A percentile compares a stretch with the other conserved stretches of the same genome.
These are phyloP conservation scores for Lasioglossum vierecki DNA, from an alignment of 2,888 invertebrate genomes.

Conservation along the genomic window DNA sequence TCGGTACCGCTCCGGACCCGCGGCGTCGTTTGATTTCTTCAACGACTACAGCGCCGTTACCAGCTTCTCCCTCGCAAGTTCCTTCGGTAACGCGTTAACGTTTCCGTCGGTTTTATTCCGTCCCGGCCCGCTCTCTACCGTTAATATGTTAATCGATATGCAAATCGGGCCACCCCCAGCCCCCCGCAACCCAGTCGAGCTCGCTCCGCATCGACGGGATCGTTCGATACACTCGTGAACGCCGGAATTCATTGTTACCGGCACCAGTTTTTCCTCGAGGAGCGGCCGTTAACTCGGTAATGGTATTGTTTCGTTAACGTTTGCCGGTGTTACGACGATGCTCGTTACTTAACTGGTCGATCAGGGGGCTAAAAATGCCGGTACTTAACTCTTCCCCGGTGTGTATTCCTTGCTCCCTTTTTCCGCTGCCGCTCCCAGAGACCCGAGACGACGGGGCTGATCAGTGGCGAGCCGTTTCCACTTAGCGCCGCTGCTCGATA, in stretches of 20 bases:
- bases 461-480: conserved; percentile 3
- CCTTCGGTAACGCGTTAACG: conserved; percentile 23
- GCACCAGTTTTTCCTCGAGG: neutral
- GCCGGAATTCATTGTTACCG: conserved; percentile 19
- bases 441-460: neutral
- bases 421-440: neutral
- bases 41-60: conserved; percentile 51
- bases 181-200: conserved; percentile 7
- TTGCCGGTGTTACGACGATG: conserved; percentile 6
- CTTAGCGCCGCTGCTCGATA: neutral
- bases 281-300: neutral
- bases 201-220: conserved; percentile 14
- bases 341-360: conserved; percentile 14
- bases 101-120: conserved; percentile 33
- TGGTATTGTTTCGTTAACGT: conserved; percentile 22
- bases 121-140: conserved; percentile 1
- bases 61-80: conserved; percentile 5
- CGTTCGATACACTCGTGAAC: conserved; percentile 23
- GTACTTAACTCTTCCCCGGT: conserved; percentile 12
- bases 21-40: conserved; percentile 50
- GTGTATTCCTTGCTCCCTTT: neutral
- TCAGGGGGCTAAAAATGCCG: neutral
- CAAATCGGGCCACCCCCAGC: conserved; percentile 21
- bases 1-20: neutral
- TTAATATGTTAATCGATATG: conserved; percentile 63